These are phyloP conservation scores for Aspidapion aeneum DNA, from an alignment of 2,888 invertebrate genomes.

Conservation along the genomic window DNA sequence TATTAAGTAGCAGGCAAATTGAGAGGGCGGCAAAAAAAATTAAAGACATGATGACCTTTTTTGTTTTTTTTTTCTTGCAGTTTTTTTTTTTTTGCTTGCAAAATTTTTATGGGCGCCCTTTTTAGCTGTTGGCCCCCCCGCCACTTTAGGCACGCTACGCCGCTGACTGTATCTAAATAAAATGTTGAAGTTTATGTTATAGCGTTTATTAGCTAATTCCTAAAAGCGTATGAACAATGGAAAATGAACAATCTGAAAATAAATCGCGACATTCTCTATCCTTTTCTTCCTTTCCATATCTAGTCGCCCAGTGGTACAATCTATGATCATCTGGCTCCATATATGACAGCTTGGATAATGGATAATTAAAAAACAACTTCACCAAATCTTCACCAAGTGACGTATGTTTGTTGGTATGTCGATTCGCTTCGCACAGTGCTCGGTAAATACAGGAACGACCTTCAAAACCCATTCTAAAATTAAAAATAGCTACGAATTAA, in stretches of 20 bases:
- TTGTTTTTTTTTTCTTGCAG: too few relatives aligned
- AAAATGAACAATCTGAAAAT: conserved; percentile 57
- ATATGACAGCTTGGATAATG: conserved; percentile 57
- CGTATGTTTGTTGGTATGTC: conserved; percentile 52
- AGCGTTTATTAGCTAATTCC: too few relatives aligned
- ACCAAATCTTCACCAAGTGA: conserved; percentile 69
- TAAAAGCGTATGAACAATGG: conserved; percentile 66
- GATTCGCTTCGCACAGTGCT: conserved; percentile 70
- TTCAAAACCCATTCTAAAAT: conserved; percentile 67
- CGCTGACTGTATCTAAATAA: too few relatives aligned
- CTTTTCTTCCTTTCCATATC: conserved; percentile 46
- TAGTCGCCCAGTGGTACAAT: conserved; percentile 63
- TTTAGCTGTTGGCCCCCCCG: too few relatives aligned
- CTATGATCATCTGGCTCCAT: conserved; percentile 63
- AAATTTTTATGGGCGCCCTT: too few relatives aligned
- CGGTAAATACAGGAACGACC: conserved; percentile 68
- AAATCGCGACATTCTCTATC: conserved; percentile 49
- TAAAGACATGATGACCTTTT: too few relatives aligned
- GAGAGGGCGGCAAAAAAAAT: too few relatives aligned
- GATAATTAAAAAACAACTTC: conserved; percentile 67
- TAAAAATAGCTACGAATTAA: neutral
- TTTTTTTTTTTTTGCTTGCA: too few relatives aligned
- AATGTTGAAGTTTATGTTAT: too few relatives aligned
- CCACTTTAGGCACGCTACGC: too few relatives aligned
- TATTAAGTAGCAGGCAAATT: too few relatives aligned